Evolutionary conservation across 2,113 vertebrate species (phyloP).

Genomic region (Oryzias melastigma): DNA sequence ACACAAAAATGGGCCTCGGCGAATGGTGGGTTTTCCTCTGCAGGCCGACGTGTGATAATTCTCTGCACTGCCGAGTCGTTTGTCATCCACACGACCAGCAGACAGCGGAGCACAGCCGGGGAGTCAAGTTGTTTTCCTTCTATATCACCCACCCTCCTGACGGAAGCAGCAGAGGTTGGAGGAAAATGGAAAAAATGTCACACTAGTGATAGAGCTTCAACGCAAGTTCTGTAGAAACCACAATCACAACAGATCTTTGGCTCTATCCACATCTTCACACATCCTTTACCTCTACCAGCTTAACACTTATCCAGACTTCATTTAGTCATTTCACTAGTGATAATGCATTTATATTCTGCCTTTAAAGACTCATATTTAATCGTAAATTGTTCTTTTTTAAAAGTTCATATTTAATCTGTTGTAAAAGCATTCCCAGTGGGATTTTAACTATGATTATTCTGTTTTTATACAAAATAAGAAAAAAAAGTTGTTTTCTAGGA

Average conservation of each 20-base stretch:
- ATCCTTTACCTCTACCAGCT: constrained; percentile 1
- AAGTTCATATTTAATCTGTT: no score
- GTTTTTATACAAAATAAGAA: no score
- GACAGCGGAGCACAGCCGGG: constrained; percentile 7
- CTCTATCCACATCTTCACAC: constrained; percentile 1
- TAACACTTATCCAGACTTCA: not conserved
- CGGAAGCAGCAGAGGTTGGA: constrained; percentile 27
- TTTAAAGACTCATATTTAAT: no score
- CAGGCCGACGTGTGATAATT: constrained; percentile 45
- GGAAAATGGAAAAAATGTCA: constrained; percentile 33
- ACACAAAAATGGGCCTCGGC: constrained; percentile 11
- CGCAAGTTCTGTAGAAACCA: not conserved
- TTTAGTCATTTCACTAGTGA: no score
- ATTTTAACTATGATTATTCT: no score
- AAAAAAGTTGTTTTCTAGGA: no score
- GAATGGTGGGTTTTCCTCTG: constrained; percentile 15
- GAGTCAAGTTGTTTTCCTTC: constrained; percentile 24
- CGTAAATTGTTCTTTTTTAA: no score
- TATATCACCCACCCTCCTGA: constrained; percentile 11
- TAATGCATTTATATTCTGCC: no score
- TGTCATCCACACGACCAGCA: constrained; percentile 34
- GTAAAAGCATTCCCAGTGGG: no score
- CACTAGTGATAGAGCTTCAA: constrained; percentile 1
- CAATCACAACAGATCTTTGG: not conserved
- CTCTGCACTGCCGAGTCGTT: constrained; percentile 19